These are phyloP conservation scores for Trichechus manatus DNA, from an alignment of 2,113 vertebrate genomes.

Conservation along the genomic window DNA sequence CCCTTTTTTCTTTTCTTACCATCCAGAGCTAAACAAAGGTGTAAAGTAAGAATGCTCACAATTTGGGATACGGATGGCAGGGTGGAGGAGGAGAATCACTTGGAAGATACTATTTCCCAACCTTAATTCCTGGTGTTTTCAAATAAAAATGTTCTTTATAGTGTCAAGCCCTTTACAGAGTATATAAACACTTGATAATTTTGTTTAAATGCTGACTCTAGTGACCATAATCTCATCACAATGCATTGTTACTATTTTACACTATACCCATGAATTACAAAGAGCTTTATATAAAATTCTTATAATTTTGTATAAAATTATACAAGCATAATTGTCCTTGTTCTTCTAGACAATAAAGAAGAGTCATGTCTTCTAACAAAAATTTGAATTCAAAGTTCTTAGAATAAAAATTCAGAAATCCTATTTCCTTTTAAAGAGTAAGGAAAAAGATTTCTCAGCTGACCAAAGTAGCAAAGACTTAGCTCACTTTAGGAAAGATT, in stretches of 20 bases:
- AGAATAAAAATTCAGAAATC: constrained; percentile 71
- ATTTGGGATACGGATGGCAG: neutral
- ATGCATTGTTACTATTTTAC: neutral
- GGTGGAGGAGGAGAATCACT: neutral
- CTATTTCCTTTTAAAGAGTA: constrained; percentile 67
- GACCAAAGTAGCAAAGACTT: constrained; percentile 54
- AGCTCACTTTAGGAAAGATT: constrained; percentile 22
- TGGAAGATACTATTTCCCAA: neutral
- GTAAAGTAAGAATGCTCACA: neutral
- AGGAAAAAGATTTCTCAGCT: constrained; percentile 65
- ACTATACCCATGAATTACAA: neutral
- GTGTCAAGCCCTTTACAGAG: neutral
- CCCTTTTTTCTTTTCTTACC: neutral
- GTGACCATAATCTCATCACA: neutral
- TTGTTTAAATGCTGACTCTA: neutral
- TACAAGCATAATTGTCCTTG: constrained; percentile 8
- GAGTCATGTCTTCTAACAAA: constrained; percentile 39
- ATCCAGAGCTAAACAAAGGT: neutral
- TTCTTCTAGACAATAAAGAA: constrained; percentile 34
- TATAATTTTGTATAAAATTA: neutral
- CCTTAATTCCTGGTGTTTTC: neutral
- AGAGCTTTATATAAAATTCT: constrained; percentile 35
- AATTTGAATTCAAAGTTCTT: constrained; percentile 32
- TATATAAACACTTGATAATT: constrained; percentile 19
- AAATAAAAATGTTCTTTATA: constrained; percentile 32